Evolutionary conservation across 1,140 invertebrate species (phyloP).

Genomic region (Rhagoletis zephyria): DNA sequence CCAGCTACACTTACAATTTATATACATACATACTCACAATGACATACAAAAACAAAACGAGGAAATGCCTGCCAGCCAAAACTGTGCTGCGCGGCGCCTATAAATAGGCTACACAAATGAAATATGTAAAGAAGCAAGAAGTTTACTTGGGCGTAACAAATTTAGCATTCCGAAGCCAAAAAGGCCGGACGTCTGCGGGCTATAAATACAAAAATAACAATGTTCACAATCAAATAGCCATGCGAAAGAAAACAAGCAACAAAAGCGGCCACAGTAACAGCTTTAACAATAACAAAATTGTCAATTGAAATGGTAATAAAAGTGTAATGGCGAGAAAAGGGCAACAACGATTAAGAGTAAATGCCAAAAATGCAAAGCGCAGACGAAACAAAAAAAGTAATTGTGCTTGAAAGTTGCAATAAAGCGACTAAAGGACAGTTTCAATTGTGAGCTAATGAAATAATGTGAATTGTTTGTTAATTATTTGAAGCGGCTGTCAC

Average conservation of each 20-base stretch:
- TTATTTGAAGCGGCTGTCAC: not conserved
- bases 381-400: not conserved
- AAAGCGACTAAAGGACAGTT: slow-evolving; percentile 16
- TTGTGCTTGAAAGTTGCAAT: not conserved
- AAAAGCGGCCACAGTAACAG: not conserved
- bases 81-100: not conserved
- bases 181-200: not conserved
- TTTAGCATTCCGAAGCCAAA: slow-evolving; percentile 1
- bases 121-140: slow-evolving; percentile 14
- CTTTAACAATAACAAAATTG: slow-evolving; percentile 11
- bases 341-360: not conserved
- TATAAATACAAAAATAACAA: slow-evolving; percentile 45
- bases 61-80: not conserved
- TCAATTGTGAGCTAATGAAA: slow-evolving; percentile 41
- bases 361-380: not conserved
- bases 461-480: slow-evolving; percentile 44
- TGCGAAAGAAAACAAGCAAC: not conserved
- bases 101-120: slow-evolving; percentile 41
- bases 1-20: not conserved
- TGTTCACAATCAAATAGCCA: not conserved
- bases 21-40: not conserved
- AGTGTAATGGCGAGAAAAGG: slow-evolving; percentile 30
- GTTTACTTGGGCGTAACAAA: slow-evolving; percentile 20
- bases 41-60: not conserved
- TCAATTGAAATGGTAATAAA: slow-evolving; percentile 48